Evolutionary conservation across 92 coral and sea anemone species (phyloP), one percentile per base, ranked within the genome.

Genomic region (Anthopleura xanthogrammica): DNA sequence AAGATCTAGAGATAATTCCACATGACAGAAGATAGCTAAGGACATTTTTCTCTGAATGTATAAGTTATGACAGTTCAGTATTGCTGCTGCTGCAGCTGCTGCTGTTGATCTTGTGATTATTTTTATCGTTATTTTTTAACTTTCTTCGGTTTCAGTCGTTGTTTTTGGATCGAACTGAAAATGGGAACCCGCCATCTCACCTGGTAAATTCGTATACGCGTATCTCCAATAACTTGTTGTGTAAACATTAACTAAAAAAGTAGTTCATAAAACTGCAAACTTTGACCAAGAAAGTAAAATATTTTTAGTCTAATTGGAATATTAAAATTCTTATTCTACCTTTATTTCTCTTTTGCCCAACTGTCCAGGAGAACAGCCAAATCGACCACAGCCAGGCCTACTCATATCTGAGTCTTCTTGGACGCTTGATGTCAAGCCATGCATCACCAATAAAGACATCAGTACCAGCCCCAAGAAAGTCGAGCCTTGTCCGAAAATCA

Each of bases 331-430:
- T 29, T 1, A 29, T 29, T 29, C 36, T 75, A 75, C 79, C 79
- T 75, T 75, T 8, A 43, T 50, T 8, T 75, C 23, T 42, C 79
- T 43, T 42, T 75, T 75, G 22, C 79, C 79, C 52, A 75, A 4
- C 70, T 62, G 70, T 19, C 70, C 70, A 20, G 70, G 70, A 29
- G 7, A 20, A 23, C 70, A 62, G 23, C 70, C 70, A 62, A 62
- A 62, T 62, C 70, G 70, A 62, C 70, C 70, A 62, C 70, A 62
- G 2, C 70, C 70, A 62, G 12, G 4, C 29, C 70, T 62, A 12
- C 9, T 20, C 29, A 62, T 14, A 8, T 20, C 16, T 7, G 70
- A 62, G 11, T 62, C 70, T 20, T 62, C 8, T 62, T 20, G 29
- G 24, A 62, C 29, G 24, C 29, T 62, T 62, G 70, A 20, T 62